Evolutionary conservation across 1,140 invertebrate species (phyloP), one percentile per base, ranked within the genome.

Genomic region (Cryptotermes secundus): DNA sequence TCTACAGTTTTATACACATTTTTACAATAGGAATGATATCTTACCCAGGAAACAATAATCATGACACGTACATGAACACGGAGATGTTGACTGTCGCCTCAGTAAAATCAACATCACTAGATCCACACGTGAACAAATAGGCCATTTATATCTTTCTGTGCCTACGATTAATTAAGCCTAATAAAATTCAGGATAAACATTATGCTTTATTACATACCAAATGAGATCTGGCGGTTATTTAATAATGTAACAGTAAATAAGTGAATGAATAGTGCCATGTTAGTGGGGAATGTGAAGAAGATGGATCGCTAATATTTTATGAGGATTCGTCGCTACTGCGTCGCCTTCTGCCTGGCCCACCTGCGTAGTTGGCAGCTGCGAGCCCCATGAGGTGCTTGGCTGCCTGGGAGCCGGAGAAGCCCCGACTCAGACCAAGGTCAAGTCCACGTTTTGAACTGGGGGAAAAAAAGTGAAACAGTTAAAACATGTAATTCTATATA

Each of bases 301-400:
- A 59, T 26, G 36, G 72, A n/a, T 38, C 7, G 36, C 38, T n/a
- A 38, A 24, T 35, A 34, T 26, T 12, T 26, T 72, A 72, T 34
- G 72, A 38, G 79, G 35, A n/a, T 12, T 1, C 34, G 82, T 87
- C 87, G 88, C 87, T 85, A 87, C 87, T 86, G 81, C 96, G 93
- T 87, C 95, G 93, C 93, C 95, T 95, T 89, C 96, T 93, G 84
- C 96, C 96, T 9, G 96, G 96, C 16, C 96, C 96, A 14, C 94
- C 94, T n/a, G 96, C 95, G 89, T 94, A 97, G 89, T 96, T 96
- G 86, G 96, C 96, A 2, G 96, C 95, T 79, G 96, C 94, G 79
- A 97, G 88, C 2, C 96, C 96, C 95, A 98, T 96, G 86, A 97
- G 91, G 89, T 97, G 96, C 89, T 97, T 97, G 87, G 96, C 96